phyloP scores from a whole-genome alignment of 2,113 vertebrate genomes.

The Chrysemys picta region DNA sequence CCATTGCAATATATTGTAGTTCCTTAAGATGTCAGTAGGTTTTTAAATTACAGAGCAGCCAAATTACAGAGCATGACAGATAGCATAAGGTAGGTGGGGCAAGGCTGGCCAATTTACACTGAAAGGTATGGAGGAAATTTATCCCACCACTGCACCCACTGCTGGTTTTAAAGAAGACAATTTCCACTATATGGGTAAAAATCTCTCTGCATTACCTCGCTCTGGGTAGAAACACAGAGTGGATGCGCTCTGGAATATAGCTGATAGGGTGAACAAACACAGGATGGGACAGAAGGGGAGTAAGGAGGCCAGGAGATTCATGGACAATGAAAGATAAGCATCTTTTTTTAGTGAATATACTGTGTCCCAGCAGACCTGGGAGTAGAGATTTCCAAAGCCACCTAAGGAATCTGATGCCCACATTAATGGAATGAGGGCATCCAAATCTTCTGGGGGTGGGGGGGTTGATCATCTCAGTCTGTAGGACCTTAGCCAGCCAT shows the following conservation, averaged over 20 bases:
- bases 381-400: background rate
- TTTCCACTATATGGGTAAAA: background rate
- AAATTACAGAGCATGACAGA: background rate
- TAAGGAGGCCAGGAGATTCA: background rate
- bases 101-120: background rate
- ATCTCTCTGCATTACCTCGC: background rate
- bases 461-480: background rate
- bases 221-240: background rate
- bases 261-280: background rate
- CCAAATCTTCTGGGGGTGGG: background rate
- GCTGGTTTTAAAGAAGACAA: background rate
- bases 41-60: background rate
- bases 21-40: background rate
- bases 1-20: background rate
- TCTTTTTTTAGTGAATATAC: background rate
- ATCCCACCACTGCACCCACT: background rate
- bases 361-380: background rate
- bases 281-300: background rate
- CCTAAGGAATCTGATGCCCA: background rate
- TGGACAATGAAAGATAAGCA: background rate
- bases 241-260: background rate
- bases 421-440: background rate
- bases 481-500: fast-evolving
- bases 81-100: background rate
- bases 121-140: background rate